A percentile compares a stretch with the other conserved stretches of the same genome.
Conservation (phyloP, 92 coral and sea anemone species). For the Actinernus sp. region DNA sequence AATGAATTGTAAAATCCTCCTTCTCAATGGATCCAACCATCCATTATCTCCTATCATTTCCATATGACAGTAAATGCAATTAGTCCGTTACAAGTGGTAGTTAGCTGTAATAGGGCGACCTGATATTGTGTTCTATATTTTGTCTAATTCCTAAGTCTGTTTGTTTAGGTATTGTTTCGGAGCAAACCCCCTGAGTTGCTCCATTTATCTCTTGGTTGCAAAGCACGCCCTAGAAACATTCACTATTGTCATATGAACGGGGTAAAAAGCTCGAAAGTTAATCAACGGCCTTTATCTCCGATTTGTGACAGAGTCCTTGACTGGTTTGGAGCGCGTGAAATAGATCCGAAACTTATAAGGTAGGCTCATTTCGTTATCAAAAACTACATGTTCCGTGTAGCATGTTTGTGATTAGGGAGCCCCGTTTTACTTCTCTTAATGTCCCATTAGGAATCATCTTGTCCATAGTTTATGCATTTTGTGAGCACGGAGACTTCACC, state of each 20-base stretch:
- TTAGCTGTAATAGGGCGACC: conserved; percentile 83
- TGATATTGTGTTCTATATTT: conserved; percentile 94
- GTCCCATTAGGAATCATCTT: background rate
- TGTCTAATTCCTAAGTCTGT: conserved; percentile 96
- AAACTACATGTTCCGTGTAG: background rate
- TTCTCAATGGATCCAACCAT: conserved; percentile 64
- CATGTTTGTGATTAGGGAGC: background rate
- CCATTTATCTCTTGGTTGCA: conserved; percentile 72
- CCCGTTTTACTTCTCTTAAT: background rate
- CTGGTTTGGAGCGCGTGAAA: conserved; percentile 36
- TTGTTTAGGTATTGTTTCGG: conserved; percentile 97
- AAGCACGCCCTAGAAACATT: conserved; percentile 73
- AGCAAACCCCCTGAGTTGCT: conserved; percentile 94
- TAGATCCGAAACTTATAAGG: conserved; percentile 45
- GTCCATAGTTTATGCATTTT: background rate
- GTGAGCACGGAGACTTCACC: background rate
- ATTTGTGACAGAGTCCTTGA: background rate
- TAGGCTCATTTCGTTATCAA: conserved; percentile 35
- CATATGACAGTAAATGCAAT: conserved; percentile 92
- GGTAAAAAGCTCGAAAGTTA: conserved; percentile 45
- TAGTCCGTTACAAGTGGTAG: conserved; percentile 91
- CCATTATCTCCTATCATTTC: conserved; percentile 90
- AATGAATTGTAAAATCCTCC: conserved; percentile 78
- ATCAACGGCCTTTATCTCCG: conserved; percentile 56
- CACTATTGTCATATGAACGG: conserved; percentile 56